Percentiles rank a stretch among this genome's conserved stretches.
Evolutionary conservation across 2,113 vertebrate genomes (phyloP).

Genomic region (Cromileptes altivelis): DNA sequence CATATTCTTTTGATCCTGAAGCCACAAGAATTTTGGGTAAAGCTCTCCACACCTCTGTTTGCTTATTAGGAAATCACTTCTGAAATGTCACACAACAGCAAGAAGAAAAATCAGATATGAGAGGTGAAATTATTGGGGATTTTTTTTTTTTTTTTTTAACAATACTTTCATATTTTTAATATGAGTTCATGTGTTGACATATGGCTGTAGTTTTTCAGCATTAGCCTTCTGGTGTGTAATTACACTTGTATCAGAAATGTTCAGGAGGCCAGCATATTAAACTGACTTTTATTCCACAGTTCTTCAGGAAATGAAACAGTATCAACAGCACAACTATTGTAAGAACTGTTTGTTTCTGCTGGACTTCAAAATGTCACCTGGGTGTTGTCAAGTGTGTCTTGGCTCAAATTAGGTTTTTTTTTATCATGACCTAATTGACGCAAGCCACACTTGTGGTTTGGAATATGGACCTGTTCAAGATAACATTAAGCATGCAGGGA

Average conservation of each 20-base stretch:
- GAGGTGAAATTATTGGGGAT: background rate
- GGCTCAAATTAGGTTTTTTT: slow-evolving; percentile 10
- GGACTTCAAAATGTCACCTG: slow-evolving; percentile 1
- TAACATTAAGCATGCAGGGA: background rate
- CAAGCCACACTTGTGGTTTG: slow-evolving; percentile 13
- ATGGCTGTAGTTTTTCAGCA: background rate
- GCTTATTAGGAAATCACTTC: slow-evolving; percentile 52
- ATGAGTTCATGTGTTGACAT: background rate
- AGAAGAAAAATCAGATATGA: background rate
- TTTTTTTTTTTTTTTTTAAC: background rate
- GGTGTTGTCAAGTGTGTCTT: slow-evolving; percentile 42
- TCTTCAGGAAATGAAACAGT: background rate
- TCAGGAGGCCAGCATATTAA: background rate
- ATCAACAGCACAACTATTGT: slow-evolving; percentile 5
- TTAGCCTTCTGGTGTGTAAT: background rate
- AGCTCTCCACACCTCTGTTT: slow-evolving; percentile 58
- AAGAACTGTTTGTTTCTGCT: slow-evolving; percentile 20
- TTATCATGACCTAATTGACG: slow-evolving; percentile 24
- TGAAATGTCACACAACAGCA: background rate
- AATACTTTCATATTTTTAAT: background rate
- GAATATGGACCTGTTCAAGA: background rate
- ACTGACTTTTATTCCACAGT: background rate
- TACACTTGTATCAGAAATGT: background rate
- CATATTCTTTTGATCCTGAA: slow-evolving; percentile 18
- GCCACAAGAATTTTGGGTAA: background rate